These are phyloP conservation scores for Sebastes trivittatus DNA, from an alignment of 2,797 vertebrate species.

Conservation along the genomic window DNA sequence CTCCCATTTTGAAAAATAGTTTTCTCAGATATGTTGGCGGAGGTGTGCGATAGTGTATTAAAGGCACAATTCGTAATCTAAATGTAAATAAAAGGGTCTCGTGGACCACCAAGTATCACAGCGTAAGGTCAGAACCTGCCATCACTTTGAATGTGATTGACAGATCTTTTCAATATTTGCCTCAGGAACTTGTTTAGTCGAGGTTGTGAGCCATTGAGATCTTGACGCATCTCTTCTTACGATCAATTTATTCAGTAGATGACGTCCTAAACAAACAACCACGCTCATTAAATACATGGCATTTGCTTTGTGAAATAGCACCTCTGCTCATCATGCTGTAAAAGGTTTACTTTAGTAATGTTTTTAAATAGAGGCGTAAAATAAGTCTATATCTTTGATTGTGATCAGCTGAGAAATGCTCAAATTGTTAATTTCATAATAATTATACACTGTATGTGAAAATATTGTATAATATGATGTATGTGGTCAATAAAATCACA, in stretches of 20 bases:
- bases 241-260: neutral
- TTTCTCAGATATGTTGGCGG: neutral
- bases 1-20: neutral
- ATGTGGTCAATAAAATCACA: neutral
- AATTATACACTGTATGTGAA: too few species aligned
- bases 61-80: neutral
- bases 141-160: neutral
- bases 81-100: neutral
- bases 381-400: neutral
- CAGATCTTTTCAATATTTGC: neutral
- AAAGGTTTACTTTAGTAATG: neutral
- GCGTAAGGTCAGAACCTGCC: neutral
- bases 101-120: neutral
- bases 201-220: neutral
- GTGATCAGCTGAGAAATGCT: neutral
- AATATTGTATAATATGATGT: neutral
- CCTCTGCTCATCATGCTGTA: neutral
- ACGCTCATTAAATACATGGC: neutral
- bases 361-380: neutral
- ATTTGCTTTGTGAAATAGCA: neutral
- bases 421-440: too few species aligned
- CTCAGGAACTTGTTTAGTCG: neutral
- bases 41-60: neutral
- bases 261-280: neutral
- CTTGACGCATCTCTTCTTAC: neutral